Evolutionary conservation across 1,140 invertebrate species (phyloP).

Genomic region (Phthorimaea operculella): DNA sequence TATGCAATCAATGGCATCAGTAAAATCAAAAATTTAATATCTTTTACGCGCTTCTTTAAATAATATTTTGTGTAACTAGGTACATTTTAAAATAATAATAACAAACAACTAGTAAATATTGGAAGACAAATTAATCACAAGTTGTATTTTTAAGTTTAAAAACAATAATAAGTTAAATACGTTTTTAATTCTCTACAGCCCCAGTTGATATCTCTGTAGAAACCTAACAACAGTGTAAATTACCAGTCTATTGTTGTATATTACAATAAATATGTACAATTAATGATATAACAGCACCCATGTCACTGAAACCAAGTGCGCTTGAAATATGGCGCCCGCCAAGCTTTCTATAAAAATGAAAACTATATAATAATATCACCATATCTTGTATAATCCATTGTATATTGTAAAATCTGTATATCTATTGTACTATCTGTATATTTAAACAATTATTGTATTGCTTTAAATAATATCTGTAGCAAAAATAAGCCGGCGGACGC

Average conservation of each 20-base stretch:
- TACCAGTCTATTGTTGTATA: slow-evolving; percentile 66
- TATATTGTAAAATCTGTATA: slow-evolving; percentile 60
- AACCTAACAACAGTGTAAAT: slow-evolving; percentile 66
- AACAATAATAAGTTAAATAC: background rate
- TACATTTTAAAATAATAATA: background rate
- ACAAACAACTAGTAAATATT: background rate
- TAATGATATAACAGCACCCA: slow-evolving; percentile 64
- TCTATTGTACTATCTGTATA: slow-evolving; percentile 61
- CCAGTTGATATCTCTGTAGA: slow-evolving; percentile 58
- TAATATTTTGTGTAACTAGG: too few relatives aligned
- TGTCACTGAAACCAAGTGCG: slow-evolving; percentile 50
- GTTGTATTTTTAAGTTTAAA: background rate
- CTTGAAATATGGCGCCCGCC: slow-evolving; percentile 36
- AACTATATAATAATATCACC: slow-evolving; percentile 57
- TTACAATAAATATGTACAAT: slow-evolving; percentile 67
- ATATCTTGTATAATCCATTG: slow-evolving; percentile 60
- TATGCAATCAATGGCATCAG: too few relatives aligned
- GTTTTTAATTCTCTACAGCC: slow-evolving; percentile 17
- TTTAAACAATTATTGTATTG: slow-evolving; percentile 43
- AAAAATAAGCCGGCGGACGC: slow-evolving; percentile 61
- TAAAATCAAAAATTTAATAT: too few relatives aligned
- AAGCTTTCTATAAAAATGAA: slow-evolving; percentile 40
- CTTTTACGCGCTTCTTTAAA: too few relatives aligned
- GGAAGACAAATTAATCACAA: slow-evolving; percentile 6
- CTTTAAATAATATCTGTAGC: slow-evolving; percentile 42